Evolutionary conservation across 2,113 vertebrate genomes (phyloP).

Genomic region (Tragelaphus buxtoni): DNA sequence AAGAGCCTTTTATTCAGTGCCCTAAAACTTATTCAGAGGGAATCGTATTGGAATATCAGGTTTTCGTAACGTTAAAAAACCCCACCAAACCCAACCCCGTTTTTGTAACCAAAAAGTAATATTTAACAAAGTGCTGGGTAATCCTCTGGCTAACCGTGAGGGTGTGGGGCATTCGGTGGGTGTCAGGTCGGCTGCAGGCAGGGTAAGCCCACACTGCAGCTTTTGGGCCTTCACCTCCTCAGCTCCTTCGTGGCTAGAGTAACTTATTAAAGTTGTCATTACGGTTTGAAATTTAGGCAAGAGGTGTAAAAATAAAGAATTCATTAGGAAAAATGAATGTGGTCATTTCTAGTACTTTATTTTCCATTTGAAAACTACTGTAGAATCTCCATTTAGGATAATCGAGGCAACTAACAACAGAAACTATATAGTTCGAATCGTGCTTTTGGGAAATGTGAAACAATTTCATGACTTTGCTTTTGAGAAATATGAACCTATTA

Average conservation of each 20-base stretch:
- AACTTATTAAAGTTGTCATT: conserved; percentile 6
- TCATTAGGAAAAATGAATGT: not conserved
- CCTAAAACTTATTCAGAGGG: conserved; percentile 60
- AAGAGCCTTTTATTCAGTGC: conserved; percentile 47
- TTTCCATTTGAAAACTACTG: not conserved
- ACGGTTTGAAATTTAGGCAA: conserved; percentile 10
- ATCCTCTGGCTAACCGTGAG: conserved; percentile 13
- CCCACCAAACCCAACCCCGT: not conserved
- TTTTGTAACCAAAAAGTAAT: conserved; percentile 41
- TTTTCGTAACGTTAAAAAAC: conserved; percentile 40
- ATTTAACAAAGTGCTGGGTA: conserved; percentile 56
- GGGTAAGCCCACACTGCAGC: not conserved
- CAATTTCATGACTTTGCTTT: conserved; percentile 52
- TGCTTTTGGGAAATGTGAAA: not conserved
- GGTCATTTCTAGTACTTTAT: not conserved
- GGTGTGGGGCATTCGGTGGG: not conserved
- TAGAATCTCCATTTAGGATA: not conserved
- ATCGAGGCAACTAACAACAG: conserved; percentile 34
- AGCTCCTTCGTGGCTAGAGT: not conserved
- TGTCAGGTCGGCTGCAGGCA: not conserved
- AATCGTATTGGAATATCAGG: conserved; percentile 64
- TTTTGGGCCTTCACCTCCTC: not conserved
- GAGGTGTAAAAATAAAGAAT: conserved; percentile 31
- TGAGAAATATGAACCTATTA: conserved; percentile 36
- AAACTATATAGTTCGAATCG: not conserved